Conservation (phyloP, 35 echinoderm and acorn worm genomes). For the Anneissia japonica region DNA sequence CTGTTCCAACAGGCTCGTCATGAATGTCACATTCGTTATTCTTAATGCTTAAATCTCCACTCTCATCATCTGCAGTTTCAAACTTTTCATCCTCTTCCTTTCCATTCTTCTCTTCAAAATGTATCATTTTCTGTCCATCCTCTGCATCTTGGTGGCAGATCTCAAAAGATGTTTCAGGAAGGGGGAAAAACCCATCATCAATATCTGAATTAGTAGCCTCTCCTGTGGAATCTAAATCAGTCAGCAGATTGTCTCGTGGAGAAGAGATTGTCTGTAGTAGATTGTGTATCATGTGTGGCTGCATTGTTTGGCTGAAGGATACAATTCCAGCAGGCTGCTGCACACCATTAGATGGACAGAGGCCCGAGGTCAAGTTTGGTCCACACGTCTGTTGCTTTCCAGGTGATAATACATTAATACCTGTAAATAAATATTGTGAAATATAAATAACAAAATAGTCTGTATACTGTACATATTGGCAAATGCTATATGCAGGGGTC, state of each 20-base stretch:
- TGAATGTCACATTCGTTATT: background rate
- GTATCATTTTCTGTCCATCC: conserved; percentile 11
- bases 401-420: background rate
- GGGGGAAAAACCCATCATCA: conserved; percentile 77
- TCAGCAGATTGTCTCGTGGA: background rate
- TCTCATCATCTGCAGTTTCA: background rate
- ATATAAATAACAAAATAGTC: no score
- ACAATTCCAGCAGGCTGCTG: conserved; percentile 4
- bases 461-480: no score
- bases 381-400: background rate
- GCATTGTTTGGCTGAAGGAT: conserved; percentile 1
- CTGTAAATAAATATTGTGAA: no score
- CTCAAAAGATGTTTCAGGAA: conserved; percentile 82
- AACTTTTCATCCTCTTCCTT: background rate
- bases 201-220: conserved; percentile 40
- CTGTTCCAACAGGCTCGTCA: background rate
- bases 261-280: background rate
- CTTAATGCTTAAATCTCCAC: background rate
- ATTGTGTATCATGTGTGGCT: background rate
- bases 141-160: conserved; percentile 39
- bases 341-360: background rate
- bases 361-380: background rate
- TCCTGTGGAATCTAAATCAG: conserved; percentile 45
- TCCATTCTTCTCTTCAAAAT: background rate
- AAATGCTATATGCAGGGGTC: no score